A percentile compares a stretch with the other conserved stretches of the same genome.
phyloP scores from a whole-genome alignment of 1,140 invertebrate species.

The Metopolophium dirhodum region DNA sequence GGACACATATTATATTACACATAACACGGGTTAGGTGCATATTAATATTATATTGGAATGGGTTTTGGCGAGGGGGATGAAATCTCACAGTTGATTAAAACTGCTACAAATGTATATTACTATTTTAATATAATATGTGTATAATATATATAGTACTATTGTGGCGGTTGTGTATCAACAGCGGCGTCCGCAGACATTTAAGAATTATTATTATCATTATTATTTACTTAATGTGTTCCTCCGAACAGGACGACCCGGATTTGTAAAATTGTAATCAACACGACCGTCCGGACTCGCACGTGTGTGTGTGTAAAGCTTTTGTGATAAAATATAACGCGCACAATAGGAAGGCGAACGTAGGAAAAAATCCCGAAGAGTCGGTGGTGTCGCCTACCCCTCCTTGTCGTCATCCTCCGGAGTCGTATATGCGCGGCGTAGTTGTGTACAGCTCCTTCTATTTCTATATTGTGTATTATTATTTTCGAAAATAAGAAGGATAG shows the following conservation, averaged over 20 bases:
- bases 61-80: neutral
- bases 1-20: no score
- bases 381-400: neutral
- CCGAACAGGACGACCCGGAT: neutral
- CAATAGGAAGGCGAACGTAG: neutral
- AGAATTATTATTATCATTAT: neutral
- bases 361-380: neutral
- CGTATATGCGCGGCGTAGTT: neutral
- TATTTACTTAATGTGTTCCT: neutral
- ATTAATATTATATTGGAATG: neutral
- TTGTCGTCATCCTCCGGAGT: neutral
- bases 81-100: neutral
- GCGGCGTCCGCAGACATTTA: neutral
- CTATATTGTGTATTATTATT: neutral
- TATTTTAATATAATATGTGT: neutral
- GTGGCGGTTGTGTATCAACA: neutral
- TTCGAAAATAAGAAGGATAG: neutral
- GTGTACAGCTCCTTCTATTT: neutral
- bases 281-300: neutral
- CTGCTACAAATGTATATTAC: neutral
- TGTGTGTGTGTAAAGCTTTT: neutral
- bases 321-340: neutral
- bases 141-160: neutral
- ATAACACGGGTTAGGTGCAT: no score
- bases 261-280: constrained; percentile 9